Conservation (phyloP, 2,113 vertebrate genomes). For the Xenopus laevis region DNA sequence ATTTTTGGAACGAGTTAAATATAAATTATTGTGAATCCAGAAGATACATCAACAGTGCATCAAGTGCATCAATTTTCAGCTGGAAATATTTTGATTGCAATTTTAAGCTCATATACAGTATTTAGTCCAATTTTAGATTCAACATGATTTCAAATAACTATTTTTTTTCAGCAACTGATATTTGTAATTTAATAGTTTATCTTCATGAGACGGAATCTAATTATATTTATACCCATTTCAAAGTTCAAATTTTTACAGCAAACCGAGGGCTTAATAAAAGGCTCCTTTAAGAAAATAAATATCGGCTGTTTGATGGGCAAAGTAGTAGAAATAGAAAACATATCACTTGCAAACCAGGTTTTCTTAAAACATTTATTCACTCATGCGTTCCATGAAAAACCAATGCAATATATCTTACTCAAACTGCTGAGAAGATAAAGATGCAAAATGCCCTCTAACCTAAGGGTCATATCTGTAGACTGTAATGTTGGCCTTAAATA, state of each 20-base stretch:
- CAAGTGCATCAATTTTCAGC: background rate
- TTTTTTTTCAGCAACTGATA: conserved; percentile 9
- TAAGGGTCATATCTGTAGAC: too few species aligned
- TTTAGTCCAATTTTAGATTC: conserved; percentile 9
- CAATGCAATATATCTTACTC: too few species aligned
- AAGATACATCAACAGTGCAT: background rate
- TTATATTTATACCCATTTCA: conserved; percentile 3
- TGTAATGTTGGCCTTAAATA: too few species aligned
- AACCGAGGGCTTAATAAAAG: background rate
- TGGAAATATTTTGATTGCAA: background rate
- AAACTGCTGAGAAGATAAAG: too few species aligned
- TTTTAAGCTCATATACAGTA: background rate
- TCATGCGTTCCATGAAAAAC: too few species aligned
- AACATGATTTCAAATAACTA: conserved; percentile 9
- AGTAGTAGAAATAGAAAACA: too few species aligned
- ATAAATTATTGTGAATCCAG: background rate
- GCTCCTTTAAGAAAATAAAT: background rate
- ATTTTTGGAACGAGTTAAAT: too few species aligned
- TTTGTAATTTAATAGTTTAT: conserved; percentile 21
- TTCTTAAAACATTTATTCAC: too few species aligned
- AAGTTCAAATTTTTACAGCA: conserved; percentile 1
- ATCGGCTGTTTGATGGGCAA: background rate
- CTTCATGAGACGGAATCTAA: conserved; percentile 9
- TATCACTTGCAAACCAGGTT: too few species aligned
- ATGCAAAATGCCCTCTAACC: too few species aligned